Percentiles rank a stretch among this genome's conserved stretches.
Evolutionary conservation across 1,140 invertebrate genomes (phyloP).

Genomic region (Eubasilissa regina): DNA sequence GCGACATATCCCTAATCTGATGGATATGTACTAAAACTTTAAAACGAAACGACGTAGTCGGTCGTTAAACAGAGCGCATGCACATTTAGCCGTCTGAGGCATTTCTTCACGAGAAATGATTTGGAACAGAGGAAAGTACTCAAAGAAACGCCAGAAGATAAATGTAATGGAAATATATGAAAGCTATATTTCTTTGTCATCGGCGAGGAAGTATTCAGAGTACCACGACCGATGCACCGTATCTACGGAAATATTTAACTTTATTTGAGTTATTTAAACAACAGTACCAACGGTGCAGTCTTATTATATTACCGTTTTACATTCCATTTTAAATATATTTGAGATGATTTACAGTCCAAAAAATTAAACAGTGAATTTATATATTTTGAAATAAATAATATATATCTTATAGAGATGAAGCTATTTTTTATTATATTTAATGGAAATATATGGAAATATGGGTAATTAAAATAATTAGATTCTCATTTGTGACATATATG

Average conservation of each 20-base stretch:
- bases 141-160: slow-evolving; percentile 53
- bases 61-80: slow-evolving; percentile 38
- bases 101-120: slow-evolving; percentile 58
- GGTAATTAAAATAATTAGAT: too few relatives aligned
- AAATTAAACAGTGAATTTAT: too few relatives aligned
- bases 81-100: slow-evolving; percentile 47
- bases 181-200: slow-evolving; percentile 47
- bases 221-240: slow-evolving; percentile 8
- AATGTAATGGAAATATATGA: slow-evolving; percentile 58
- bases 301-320: too few relatives aligned
- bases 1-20: slow-evolving; percentile 17
- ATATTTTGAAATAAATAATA: too few relatives aligned
- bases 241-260: slow-evolving; percentile 4
- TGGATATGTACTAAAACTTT: slow-evolving; percentile 35
- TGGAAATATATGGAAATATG: too few relatives aligned
- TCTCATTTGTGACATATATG: too few relatives aligned
- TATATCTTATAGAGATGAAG: too few relatives aligned
- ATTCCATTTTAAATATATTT: too few relatives aligned
- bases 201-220: slow-evolving; percentile 22
- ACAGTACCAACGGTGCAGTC: too few relatives aligned
- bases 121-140: slow-evolving; percentile 58
- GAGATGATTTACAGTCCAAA: too few relatives aligned
- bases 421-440: too few relatives aligned
- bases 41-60: slow-evolving; percentile 25
- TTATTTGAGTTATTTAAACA: too few relatives aligned